Conservation (phyloP, 2,113 vertebrate species). For the Struthio camelus region DNA sequence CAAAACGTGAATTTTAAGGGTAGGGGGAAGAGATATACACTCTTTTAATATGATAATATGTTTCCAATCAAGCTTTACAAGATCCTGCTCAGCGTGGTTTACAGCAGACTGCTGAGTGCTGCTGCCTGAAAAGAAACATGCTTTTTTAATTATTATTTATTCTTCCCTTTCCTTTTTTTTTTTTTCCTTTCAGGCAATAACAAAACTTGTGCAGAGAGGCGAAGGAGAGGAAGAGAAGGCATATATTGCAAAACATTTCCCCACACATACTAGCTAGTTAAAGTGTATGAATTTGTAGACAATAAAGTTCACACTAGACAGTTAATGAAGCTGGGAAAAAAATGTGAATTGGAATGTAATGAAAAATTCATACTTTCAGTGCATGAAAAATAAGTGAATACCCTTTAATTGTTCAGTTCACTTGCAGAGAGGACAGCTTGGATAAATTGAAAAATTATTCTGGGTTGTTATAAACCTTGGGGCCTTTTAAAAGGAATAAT, state of each 20-base stretch:
- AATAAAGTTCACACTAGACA: conserved; percentile 73
- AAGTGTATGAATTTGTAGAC: conserved; percentile 49
- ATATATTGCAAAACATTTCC: conserved; percentile 34
- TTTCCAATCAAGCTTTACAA: conserved; percentile 55
- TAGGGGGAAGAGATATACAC: not conserved
- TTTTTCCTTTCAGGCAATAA: conserved; percentile 33
- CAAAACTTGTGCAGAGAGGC: not conserved
- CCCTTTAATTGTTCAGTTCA: conserved; percentile 70
- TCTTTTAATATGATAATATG: conserved; percentile 35
- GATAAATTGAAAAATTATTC: conserved; percentile 51
- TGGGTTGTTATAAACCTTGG: not conserved
- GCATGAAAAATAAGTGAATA: conserved; percentile 68
- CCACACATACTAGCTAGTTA: conserved; percentile 28
- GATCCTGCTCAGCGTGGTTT: not conserved
- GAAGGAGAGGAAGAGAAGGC: conserved; percentile 11
- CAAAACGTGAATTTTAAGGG: conserved; percentile 12
- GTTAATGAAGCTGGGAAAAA: conserved; percentile 63
- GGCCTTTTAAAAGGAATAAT: not conserved
- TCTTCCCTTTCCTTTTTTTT: conserved; percentile 22
- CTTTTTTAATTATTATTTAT: conserved; percentile 31
- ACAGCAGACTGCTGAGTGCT: not conserved
- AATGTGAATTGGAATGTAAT: conserved; percentile 67
- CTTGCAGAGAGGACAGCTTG: conserved; percentile 35
- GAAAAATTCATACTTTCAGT: conserved; percentile 73
- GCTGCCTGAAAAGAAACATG: conserved; percentile 6